phyloP scores from a whole-genome alignment of 2,113 vertebrate genomes.

The Xiphias gladius region DNA sequence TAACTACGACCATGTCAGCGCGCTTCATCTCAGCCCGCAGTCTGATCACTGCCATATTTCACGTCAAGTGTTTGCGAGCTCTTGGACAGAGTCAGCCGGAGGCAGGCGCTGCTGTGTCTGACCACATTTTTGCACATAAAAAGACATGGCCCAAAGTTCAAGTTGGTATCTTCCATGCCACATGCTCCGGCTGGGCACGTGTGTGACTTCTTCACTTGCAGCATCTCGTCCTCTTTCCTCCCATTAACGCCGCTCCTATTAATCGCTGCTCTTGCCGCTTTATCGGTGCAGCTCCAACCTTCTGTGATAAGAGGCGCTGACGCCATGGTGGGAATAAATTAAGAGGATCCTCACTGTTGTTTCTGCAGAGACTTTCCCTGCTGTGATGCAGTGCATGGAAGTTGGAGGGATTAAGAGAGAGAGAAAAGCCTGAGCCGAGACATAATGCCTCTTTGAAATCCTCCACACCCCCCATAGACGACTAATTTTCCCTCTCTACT shows the following conservation, averaged over 20 bases:
- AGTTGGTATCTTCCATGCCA: neutral
- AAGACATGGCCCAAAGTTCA: neutral
- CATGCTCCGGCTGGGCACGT: neutral
- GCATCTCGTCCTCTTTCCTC: neutral
- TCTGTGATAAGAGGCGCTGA: conserved; percentile 11
- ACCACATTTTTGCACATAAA: conserved; percentile 20
- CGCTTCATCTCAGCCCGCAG: conserved; percentile 34
- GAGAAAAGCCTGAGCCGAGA: conserved; percentile 55
- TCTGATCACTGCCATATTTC: conserved; percentile 64
- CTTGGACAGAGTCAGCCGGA: conserved; percentile 14
- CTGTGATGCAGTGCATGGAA: conserved; percentile 39
- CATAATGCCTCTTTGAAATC: conserved; percentile 65
- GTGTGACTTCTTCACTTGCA: neutral
- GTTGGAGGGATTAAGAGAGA: conserved; percentile 60
- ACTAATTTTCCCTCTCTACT: conserved; percentile 44
- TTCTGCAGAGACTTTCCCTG: conserved; percentile 32
- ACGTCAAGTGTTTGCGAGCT: conserved; percentile 43
- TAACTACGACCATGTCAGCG: conserved; percentile 50
- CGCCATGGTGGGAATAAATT: conserved; percentile 44
- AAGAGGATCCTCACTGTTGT: conserved; percentile 29
- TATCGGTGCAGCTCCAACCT: neutral
- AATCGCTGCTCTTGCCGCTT: neutral
- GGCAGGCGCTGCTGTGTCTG: conserved; percentile 37
- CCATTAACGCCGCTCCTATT: neutral
- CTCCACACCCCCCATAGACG: conserved; percentile 48